Base-by-base conservation (phyloP, 2,888 invertebrate species). In the Ormyrus nitidulus region DNA sequence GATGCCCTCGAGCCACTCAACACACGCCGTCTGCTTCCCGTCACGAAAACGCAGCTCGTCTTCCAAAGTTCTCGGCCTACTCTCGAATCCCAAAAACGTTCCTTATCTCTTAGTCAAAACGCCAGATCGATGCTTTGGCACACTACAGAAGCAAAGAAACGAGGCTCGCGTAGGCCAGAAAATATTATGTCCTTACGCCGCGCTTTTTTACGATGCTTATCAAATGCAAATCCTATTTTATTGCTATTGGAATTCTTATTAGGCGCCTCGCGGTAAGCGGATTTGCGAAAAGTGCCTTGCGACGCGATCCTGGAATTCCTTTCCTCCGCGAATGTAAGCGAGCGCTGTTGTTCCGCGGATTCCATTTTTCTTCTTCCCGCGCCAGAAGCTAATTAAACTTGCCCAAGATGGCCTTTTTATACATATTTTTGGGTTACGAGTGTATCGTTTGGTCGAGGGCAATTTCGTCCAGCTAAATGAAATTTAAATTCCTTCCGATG, bases 171-270 rank as follows among this genome's bases (percentile, higher is more conserved):
- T 3, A 19, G n/a, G 77, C 8, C 34, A 53, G 49, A 19, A 82
- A 82, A 82, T 81, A 81, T 84, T 85, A 88, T 82, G 86, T 84
- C 85, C 87, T 86, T 86, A 85, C 86, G 84, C 82, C 84, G 87
- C 85, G 83, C 83, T 86, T 89, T 89, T 89, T 88, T 87, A 85
- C 84, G 85, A 86, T 85, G 85, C 87, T 89, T 89, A 89, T 89
- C 88, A 88, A 86, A 88, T 88, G 89, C 87, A 90, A 90, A 89
- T 88, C 88, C 88, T 88, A 86, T 86, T 90, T 89, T 89, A 90
- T 87, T 88, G 87, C 88, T 85, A 88, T 89, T 89, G 88, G 87
- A 85, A 87, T 88, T 89, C 87, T 87, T 87, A 88, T 88, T 89
- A 87, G 84, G 76, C 81, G 78, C 76, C 81, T 77, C 77, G 79